Evolutionary conservation across 2,113 vertebrate genomes (phyloP).

Genomic region (Solenodon paradoxus): DNA sequence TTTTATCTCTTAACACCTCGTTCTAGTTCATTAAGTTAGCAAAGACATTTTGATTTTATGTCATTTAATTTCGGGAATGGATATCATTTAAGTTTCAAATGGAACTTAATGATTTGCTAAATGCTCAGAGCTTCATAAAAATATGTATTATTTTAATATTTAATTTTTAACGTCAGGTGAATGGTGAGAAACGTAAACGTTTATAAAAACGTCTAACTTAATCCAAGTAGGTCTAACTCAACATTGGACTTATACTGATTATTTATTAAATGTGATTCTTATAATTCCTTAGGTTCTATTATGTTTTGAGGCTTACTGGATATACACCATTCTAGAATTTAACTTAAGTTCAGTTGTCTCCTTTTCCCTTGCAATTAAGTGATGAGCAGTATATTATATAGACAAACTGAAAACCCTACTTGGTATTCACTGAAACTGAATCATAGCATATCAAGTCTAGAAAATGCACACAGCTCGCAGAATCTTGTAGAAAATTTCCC

Average conservation of each 20-base stretch:
- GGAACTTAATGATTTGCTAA: neutral
- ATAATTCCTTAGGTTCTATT: neutral
- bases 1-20: neutral
- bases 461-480: neutral
- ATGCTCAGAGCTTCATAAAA: constrained; percentile 3
- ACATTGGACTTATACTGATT: neutral
- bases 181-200: neutral
- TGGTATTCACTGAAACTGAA: neutral
- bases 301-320: neutral
- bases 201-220: neutral
- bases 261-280: neutral
- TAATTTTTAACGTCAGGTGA: neutral
- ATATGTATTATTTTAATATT: constrained; percentile 13
- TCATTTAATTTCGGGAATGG: neutral
- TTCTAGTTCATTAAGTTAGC: neutral
- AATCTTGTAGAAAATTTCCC: neutral
- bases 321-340: neutral
- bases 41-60: constrained; percentile 41
- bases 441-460: neutral
- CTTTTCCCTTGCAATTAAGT: neutral
- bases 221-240: neutral
- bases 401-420: neutral
- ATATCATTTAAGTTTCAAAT: constrained; percentile 31
- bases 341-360: neutral
- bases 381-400: neutral